These are phyloP conservation scores for Lasius fuliginosus DNA, from an alignment of 2,888 invertebrate species.

Conservation along the genomic window DNA sequence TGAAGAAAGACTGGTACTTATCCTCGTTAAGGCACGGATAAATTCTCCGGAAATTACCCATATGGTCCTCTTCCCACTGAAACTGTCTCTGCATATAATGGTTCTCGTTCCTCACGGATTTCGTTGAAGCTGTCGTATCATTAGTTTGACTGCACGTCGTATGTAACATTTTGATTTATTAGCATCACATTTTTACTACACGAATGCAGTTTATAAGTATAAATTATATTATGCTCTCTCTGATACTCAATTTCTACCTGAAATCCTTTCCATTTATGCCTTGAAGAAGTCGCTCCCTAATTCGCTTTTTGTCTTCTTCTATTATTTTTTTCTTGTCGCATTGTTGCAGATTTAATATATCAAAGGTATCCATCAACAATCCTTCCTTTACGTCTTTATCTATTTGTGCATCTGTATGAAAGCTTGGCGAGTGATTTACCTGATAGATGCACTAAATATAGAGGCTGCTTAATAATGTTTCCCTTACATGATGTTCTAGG, in stretches of 20 bases:
- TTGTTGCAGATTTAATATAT: slow-evolving; percentile 92
- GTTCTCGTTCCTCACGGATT: slow-evolving; percentile 73
- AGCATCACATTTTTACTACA: background rate
- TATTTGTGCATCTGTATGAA: slow-evolving; percentile 95
- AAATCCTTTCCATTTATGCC: slow-evolving; percentile 85
- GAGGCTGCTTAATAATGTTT: slow-evolving; percentile 1
- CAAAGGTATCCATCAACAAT: slow-evolving; percentile 92
- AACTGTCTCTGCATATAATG: slow-evolving; percentile 87
- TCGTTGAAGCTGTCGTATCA: slow-evolving; percentile 66
- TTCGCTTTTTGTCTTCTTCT: slow-evolving; percentile 91
- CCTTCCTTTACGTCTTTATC: slow-evolving; percentile 95
- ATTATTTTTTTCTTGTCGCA: slow-evolving; percentile 92
- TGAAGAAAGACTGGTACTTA: slow-evolving; percentile 91
- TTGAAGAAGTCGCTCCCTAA: slow-evolving; percentile 91
- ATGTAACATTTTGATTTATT: slow-evolving; percentile 14
- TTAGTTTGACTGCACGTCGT: slow-evolving; percentile 29
- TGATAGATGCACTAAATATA: slow-evolving; percentile 76
- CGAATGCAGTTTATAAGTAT: background rate
- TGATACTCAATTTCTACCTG: slow-evolving; percentile 70
- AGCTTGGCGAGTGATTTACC: slow-evolving; percentile 98
- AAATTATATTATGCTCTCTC: background rate
- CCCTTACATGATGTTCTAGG: background rate
- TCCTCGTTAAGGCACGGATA: slow-evolving; percentile 89
- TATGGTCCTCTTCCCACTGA: slow-evolving; percentile 92
- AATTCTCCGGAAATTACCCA: slow-evolving; percentile 91